Evolutionary conservation across 1,140 invertebrate genomes (phyloP).

Genomic region (Nylanderia fulva): DNA sequence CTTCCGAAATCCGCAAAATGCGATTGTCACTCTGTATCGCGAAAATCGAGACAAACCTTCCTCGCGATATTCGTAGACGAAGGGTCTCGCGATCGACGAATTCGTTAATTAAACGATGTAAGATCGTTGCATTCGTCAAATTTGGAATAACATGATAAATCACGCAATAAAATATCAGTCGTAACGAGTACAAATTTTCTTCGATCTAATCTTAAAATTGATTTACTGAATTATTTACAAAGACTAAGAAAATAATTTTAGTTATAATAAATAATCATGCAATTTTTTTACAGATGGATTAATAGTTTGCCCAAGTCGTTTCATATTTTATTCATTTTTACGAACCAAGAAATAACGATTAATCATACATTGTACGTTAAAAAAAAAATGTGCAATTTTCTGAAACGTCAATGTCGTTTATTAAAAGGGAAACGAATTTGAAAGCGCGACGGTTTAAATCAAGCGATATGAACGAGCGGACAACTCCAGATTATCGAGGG

Average conservation of each 20-base stretch:
- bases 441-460: constrained; percentile 29
- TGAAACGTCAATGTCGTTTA: neutral
- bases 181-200: neutral
- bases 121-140: constrained; percentile 21
- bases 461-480: constrained; percentile 64
- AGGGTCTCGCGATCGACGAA: constrained; percentile 47
- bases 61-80: constrained; percentile 44
- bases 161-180: neutral
- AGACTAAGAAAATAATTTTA: neutral
- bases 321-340: neutral
- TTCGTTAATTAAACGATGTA: constrained; percentile 69
- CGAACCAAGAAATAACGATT: neutral
- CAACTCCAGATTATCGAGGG: constrained; percentile 70
- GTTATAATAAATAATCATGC: neutral
- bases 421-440: neutral
- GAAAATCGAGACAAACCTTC: constrained; percentile 52
- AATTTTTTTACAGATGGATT: neutral
- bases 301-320: neutral
- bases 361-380: too few relatives aligned
- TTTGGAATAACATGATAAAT: neutral
- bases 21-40: constrained; percentile 40
- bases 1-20: constrained; percentile 57
- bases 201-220: neutral
- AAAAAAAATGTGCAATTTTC: neutral
- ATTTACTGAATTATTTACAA: neutral